Percentiles rank a stretch among this genome's conserved stretches.
Conservation (phyloP, 2,113 vertebrate species). For the Hypomesus transpacificus region DNA sequence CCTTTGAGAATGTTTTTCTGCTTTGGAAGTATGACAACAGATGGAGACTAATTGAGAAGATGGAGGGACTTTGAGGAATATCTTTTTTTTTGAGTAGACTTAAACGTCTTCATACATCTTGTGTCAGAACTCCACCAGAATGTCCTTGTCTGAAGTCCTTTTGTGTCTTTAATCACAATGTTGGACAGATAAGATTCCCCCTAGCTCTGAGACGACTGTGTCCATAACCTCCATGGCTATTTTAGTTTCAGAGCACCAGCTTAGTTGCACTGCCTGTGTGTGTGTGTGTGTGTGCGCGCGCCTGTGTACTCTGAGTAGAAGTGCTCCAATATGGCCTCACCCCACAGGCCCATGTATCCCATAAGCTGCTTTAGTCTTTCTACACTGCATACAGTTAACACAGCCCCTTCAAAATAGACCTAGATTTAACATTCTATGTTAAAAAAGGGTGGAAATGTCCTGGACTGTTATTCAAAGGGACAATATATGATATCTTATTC, state of each 20-base stretch:
- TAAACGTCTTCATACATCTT: neutral
- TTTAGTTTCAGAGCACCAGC: conserved; percentile 52
- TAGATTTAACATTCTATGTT: neutral
- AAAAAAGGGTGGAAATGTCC: conserved; percentile 10
- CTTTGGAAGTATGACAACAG: conserved; percentile 13
- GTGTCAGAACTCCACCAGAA: conserved; percentile 12
- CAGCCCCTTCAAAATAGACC: conserved; percentile 7
- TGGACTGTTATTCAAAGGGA: conserved; percentile 1
- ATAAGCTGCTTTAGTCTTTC: neutral
- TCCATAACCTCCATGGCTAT: conserved; percentile 51
- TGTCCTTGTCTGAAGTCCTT: conserved; percentile 9
- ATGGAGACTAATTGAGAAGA: neutral
- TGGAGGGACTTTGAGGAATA: neutral
- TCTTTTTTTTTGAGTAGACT: too few relatives aligned
- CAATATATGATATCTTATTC: neutral
- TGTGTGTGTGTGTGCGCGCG: neutral
- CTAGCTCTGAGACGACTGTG: conserved; percentile 42
- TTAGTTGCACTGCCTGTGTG: conserved; percentile 35
- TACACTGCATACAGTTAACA: neutral
- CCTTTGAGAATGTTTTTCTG: conserved; percentile 3
- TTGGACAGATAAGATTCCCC: conserved; percentile 43
- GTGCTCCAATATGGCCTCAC: conserved; percentile 2
- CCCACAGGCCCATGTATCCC: conserved; percentile 1
- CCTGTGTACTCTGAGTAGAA: conserved; percentile 19
- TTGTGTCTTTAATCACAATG: conserved; percentile 29